phyloP scores from a whole-genome alignment of 2,888 invertebrate species.

The Urechis unicinctus region DNA sequence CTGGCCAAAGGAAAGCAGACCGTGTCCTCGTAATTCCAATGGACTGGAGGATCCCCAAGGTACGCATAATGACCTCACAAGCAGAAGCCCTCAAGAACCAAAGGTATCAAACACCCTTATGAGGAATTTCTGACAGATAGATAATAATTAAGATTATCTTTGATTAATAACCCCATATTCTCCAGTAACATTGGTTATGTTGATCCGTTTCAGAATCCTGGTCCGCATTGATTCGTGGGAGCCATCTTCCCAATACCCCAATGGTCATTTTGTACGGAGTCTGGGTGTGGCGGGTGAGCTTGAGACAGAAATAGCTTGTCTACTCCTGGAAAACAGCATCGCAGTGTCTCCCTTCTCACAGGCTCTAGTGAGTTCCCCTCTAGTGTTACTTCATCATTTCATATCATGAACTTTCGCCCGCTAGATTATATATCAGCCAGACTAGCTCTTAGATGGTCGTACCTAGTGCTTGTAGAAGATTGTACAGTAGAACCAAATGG shows the following conservation, averaged over 20 bases:
- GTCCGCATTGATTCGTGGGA: slow-evolving; percentile 98
- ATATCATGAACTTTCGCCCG: no score
- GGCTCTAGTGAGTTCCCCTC: slow-evolving; percentile 34
- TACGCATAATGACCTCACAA: slow-evolving; percentile 90
- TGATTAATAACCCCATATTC: no score
- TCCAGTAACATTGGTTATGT: no score
- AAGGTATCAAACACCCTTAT: slow-evolving; percentile 18
- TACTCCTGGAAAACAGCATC: slow-evolving; percentile 90
- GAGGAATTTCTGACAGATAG: background rate
- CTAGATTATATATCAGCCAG: no score
- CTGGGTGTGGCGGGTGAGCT: slow-evolving; percentile 91
- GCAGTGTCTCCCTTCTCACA: slow-evolving; percentile 79
- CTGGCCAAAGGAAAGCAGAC: slow-evolving; percentile 3
- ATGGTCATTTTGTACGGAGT: slow-evolving; percentile 90
- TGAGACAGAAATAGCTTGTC: slow-evolving; percentile 88
- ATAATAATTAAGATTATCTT: no score
- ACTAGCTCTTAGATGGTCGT: no score
- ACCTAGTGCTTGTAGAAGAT: no score
- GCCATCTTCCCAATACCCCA: slow-evolving; percentile 80
- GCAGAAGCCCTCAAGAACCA: slow-evolving; percentile 68
- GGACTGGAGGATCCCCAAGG: slow-evolving; percentile 85
- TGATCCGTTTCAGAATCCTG: slow-evolving; percentile 71
- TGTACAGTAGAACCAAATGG: no score
- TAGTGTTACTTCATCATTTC: background rate
- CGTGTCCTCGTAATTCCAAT: slow-evolving; percentile 71